phyloP scores from a whole-genome alignment of 2,888 invertebrate species.

The Macroteleia sp. region DNA sequence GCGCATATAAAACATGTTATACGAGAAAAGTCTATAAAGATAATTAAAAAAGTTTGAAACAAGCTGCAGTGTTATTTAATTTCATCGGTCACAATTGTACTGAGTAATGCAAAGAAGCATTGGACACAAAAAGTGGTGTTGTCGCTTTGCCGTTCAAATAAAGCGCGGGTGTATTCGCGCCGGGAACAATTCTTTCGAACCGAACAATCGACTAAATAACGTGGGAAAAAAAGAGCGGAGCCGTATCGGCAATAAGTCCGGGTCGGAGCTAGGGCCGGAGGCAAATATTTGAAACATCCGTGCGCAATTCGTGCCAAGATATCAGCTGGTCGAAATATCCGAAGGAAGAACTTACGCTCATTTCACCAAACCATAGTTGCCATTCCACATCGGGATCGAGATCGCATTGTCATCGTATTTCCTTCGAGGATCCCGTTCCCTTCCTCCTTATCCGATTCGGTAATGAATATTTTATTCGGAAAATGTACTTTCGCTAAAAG shows the following conservation, averaged over 20 bases:
- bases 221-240: constrained; percentile 74
- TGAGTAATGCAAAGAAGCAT: constrained; percentile 40
- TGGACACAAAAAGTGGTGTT: constrained; percentile 21
- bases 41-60: constrained; percentile 51
- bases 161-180: constrained; percentile 49
- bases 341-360: constrained; percentile 73
- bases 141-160: constrained; percentile 46
- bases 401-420: constrained; percentile 72
- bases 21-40: constrained; percentile 1
- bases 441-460: constrained; percentile 21
- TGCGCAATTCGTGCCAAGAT: constrained; percentile 61
- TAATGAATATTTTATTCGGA: constrained; percentile 36
- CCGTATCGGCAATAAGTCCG: constrained; percentile 64
- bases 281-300: constrained; percentile 76
- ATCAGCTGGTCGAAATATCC: constrained; percentile 71
- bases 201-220: constrained; percentile 71
- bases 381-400: constrained; percentile 72
- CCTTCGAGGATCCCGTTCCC: constrained; percentile 38
- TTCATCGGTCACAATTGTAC: constrained; percentile 43
- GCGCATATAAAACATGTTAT: neutral
- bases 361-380: constrained; percentile 70
- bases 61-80: constrained; percentile 46
- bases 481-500: constrained; percentile 1
- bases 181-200: constrained; percentile 45
- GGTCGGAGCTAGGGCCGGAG: constrained; percentile 64